Evolutionary conservation across 2,888 invertebrate species (phyloP).

Genomic region (Zygothrica quintamaculata): DNA sequence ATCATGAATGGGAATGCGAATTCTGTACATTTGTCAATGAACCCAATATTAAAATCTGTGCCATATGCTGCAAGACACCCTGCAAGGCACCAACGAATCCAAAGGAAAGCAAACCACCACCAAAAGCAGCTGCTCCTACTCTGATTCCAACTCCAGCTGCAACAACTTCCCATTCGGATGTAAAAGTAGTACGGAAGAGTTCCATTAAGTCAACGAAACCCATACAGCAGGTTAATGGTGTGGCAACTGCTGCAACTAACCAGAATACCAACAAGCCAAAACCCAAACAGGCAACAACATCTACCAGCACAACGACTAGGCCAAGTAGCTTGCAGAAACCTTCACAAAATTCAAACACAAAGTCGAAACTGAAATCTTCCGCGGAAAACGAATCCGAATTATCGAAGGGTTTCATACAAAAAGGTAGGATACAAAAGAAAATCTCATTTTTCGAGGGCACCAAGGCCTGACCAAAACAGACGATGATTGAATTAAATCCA

Average conservation of each 20-base stretch:
- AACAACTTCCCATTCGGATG: constrained; percentile 9
- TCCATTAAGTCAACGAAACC: constrained; percentile 47
- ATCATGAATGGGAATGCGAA: constrained; percentile 92
- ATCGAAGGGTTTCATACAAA: constrained; percentile 85
- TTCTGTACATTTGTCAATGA: constrained; percentile 96
- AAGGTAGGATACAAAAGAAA: constrained; percentile 88
- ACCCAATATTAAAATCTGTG: constrained; percentile 91
- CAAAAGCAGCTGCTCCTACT: constrained; percentile 19
- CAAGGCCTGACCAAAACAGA: constrained; percentile 86
- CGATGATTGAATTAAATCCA: constrained; percentile 35
- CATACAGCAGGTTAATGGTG: constrained; percentile 16
- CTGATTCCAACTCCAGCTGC: constrained; percentile 20
- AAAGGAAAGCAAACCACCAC: constrained; percentile 5
- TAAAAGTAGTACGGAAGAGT: constrained; percentile 46
- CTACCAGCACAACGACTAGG: constrained; percentile 3
- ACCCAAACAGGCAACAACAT: constrained; percentile 25
- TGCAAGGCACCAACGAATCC: constrained; percentile 79
- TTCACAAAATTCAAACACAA: constrained; percentile 9
- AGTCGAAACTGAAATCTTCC: constrained; percentile 55
- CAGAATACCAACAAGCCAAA: neutral
- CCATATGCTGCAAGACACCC: constrained; percentile 94
- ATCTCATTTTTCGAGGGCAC: constrained; percentile 91
- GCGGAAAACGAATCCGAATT: constrained; percentile 73
- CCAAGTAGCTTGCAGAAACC: constrained; percentile 28
- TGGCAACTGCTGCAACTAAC: neutral